Conservation (phyloP, 2,888 invertebrate species). For the Scrobipalpa costella region DNA sequence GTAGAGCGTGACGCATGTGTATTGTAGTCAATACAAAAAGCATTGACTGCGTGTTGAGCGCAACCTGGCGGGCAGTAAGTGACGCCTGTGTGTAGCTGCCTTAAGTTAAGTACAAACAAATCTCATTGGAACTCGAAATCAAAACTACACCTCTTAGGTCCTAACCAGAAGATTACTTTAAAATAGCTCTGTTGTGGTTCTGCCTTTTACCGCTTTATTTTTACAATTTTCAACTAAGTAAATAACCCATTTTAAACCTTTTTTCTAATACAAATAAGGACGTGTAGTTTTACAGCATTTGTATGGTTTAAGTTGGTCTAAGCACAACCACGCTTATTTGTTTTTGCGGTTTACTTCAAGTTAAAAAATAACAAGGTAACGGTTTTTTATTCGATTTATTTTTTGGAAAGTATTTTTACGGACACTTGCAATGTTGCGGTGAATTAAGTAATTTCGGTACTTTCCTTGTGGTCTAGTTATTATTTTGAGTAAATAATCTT, state of each 20-base stretch:
- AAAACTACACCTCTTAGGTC: too few relatives aligned
- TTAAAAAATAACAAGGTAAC: constrained; percentile 30
- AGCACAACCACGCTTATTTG: constrained; percentile 31
- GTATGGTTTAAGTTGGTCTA: constrained; percentile 2
- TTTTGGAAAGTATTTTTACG: constrained; percentile 14
- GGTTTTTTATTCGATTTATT: constrained; percentile 18
- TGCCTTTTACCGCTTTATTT: background rate
- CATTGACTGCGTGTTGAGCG: too few relatives aligned
- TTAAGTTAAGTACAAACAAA: too few relatives aligned
- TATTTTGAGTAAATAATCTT: constrained; percentile 11
- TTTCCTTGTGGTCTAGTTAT: constrained; percentile 12
- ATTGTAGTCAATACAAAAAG: too few relatives aligned
- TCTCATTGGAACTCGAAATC: too few relatives aligned
- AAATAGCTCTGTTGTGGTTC: constrained; percentile 30
- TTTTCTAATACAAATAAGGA: background rate
- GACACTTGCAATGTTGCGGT: constrained; percentile 11
- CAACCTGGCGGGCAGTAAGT: too few relatives aligned
- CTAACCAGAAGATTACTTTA: background rate
- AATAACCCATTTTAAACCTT: background rate
- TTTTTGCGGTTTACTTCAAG: constrained; percentile 32
- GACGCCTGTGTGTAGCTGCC: too few relatives aligned
- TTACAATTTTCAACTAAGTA: background rate
- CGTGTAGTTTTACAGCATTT: background rate
- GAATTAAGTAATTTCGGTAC: constrained; percentile 20
- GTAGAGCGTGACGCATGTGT: too few relatives aligned